Evolutionary conservation across 1,140 invertebrate genomes (phyloP).

Genomic region (Portunus trituberculatus): DNA sequence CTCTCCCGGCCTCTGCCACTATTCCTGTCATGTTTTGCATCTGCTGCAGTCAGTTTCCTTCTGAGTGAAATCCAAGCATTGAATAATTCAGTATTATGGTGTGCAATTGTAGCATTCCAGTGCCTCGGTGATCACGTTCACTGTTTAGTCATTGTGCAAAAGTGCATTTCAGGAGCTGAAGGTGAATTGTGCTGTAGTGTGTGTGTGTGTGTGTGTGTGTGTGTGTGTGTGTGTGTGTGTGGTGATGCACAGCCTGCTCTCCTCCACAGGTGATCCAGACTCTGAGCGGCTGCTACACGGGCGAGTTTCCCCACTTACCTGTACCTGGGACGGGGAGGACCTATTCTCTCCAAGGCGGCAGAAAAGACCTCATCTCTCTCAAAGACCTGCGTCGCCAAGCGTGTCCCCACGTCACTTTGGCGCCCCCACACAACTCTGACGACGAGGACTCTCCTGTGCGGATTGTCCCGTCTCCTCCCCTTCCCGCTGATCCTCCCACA

Average conservation of each 20-base stretch:
- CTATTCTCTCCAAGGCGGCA: neutral
- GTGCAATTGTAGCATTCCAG: neutral
- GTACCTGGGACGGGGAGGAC: slow-evolving; percentile 40
- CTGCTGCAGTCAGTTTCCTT: too few species aligned
- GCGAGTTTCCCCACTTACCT: slow-evolving; percentile 68
- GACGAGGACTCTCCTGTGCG: neutral
- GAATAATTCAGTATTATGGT: neutral
- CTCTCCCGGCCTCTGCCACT: too few species aligned
- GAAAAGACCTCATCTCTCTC: slow-evolving; percentile 43
- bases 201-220: neutral
- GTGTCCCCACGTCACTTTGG: neutral
- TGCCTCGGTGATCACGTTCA: neutral
- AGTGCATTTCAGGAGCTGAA: neutral
- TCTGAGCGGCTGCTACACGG: slow-evolving; percentile 66
- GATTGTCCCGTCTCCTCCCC: neutral
- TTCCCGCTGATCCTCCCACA: neutral
- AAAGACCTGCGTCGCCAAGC: neutral
- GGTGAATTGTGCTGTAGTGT: neutral
- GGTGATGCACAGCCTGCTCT: neutral
- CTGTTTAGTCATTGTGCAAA: neutral
- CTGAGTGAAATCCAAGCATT: too few species aligned
- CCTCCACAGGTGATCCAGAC: slow-evolving; percentile 66
- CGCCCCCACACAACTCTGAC: slow-evolving; percentile 55
- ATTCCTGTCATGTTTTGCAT: too few species aligned
- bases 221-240: neutral